These are phyloP conservation scores for Saccostrea cuccullata DNA, from an alignment of 1,140 invertebrate genomes.

Conservation along the genomic window DNA sequence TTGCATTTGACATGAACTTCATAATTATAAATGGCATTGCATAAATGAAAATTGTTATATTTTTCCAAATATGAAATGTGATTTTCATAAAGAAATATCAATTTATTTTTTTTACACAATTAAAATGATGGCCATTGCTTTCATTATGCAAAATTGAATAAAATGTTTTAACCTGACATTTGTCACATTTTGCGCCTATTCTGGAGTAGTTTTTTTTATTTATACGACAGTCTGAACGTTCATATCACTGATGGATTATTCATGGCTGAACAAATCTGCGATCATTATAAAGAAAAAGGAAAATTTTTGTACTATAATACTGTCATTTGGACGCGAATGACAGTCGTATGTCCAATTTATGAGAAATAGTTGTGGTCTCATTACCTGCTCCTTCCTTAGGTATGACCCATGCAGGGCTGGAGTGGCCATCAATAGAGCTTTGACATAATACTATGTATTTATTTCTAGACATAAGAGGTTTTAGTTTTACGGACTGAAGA, in stretches of 20 bases:
- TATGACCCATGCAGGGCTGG: background rate
- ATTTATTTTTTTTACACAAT: background rate
- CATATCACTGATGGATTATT: background rate
- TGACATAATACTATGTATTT: constrained; percentile 17
- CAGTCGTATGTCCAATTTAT: constrained; percentile 23
- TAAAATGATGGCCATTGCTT: too few species aligned
- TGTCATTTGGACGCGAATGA: constrained; percentile 15
- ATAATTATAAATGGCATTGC: background rate
- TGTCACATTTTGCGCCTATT: too few species aligned
- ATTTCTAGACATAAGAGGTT: background rate
- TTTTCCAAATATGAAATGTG: background rate
- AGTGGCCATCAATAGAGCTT: background rate
- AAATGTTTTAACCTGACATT: too few species aligned
- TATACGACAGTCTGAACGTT: background rate
- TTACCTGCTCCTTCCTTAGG: background rate
- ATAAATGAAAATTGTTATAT: background rate
- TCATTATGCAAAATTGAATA: too few species aligned
- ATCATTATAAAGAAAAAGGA: constrained; percentile 22
- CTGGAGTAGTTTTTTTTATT: background rate
- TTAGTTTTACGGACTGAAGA: background rate
- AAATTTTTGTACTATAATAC: background rate
- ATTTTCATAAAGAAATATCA: background rate
- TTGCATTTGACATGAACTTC: constrained; percentile 3
- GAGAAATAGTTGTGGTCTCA: constrained; percentile 30
- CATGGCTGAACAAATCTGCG: constrained; percentile 22